Conservation (phyloP, 2,113 vertebrate species). For the Machaerirhynchus nigripectus region DNA sequence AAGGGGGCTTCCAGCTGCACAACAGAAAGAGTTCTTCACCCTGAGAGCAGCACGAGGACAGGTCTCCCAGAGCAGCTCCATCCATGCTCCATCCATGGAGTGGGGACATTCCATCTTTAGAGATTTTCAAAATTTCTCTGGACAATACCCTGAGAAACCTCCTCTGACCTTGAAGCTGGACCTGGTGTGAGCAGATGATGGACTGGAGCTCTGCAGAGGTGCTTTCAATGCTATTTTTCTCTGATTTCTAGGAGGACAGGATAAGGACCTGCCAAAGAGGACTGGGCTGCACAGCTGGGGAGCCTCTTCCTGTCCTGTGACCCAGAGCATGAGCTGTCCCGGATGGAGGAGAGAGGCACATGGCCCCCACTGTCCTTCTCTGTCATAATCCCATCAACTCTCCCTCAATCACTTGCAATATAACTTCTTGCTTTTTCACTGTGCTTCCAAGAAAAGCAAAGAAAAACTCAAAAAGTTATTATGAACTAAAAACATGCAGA, state of each 20-base stretch:
- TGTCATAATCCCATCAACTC: neutral
- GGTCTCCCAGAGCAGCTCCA: neutral
- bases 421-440: neutral
- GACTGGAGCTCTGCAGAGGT: neutral
- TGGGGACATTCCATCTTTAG: neutral
- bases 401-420: neutral
- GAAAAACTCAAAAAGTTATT: neutral
- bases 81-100: neutral
- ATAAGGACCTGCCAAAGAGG: neutral
- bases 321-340: rapidly evolving
- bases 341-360: rapidly evolving
- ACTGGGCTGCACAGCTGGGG: neutral
- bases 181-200: neutral
- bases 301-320: neutral
- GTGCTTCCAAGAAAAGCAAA: neutral
- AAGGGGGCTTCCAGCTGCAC: neutral
- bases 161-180: neutral
- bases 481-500: neutral
- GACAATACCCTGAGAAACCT: neutral
- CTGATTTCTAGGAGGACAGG: neutral
- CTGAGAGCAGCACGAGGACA: neutral
- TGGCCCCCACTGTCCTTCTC: neutral
- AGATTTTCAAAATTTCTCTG: neutral
- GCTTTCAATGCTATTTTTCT: neutral
- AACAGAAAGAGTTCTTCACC: neutral